Conservation (phyloP, 2,797 vertebrate species). For the Peromyscus melanophrys region DNA sequence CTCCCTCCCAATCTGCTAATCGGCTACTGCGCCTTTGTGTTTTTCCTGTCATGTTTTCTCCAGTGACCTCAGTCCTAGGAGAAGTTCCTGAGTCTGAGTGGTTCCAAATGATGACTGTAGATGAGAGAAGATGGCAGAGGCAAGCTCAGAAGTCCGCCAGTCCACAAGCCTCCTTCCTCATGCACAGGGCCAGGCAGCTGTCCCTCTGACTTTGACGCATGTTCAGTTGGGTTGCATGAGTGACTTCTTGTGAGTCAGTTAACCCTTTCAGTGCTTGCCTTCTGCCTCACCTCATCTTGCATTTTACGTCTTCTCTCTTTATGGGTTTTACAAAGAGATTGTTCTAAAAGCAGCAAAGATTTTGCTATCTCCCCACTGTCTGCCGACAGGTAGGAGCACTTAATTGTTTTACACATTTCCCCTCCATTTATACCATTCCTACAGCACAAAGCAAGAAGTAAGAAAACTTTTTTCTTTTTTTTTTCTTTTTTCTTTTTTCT, state of each 20-base stretch:
- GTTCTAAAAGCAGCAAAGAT: neutral
- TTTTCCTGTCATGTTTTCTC: neutral
- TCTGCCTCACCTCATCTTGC: neutral
- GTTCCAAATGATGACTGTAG: neutral
- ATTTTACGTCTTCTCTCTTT: neutral
- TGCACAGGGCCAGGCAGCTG: accelerated
- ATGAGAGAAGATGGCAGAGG: neutral
- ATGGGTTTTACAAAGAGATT: neutral
- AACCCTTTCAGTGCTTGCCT: neutral
- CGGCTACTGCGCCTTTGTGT: accelerated
- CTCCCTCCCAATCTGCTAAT: neutral
- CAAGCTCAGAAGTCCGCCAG: neutral
- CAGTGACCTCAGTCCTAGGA: neutral
- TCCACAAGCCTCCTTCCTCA: accelerated
- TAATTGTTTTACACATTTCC: neutral
- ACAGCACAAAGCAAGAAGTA: neutral
- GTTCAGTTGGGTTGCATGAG: neutral
- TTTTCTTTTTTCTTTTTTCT: too few relatives aligned
- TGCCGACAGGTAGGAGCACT: too few relatives aligned
- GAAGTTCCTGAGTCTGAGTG: neutral
- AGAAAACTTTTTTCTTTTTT: neutral
- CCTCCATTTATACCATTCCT: neutral
- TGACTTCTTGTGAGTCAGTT: neutral
- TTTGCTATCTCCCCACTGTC: neutral
- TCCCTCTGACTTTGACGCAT: accelerated